Evolutionary conservation across 2,797 vertebrate genomes (phyloP).

Genomic region (Phoxinus dragarum): DNA sequence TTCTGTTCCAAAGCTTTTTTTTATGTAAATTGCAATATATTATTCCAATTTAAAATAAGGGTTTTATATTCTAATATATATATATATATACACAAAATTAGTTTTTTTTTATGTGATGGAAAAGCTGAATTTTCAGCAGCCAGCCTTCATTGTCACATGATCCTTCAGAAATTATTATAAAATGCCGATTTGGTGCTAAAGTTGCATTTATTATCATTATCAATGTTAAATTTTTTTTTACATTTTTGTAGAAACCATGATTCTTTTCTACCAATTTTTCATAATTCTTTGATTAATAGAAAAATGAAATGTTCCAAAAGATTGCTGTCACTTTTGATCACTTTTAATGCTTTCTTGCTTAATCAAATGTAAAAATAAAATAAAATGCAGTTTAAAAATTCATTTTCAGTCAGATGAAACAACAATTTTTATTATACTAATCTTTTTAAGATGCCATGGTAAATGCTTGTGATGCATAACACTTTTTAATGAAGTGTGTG

Average conservation of each 20-base stretch:
- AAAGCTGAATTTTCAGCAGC: neutral
- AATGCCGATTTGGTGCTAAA: neutral
- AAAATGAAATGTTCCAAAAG: too few species aligned
- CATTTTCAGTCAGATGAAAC: neutral
- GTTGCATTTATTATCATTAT: neutral
- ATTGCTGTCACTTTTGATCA: too few species aligned
- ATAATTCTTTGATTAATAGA: neutral
- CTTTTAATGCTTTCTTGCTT: too few species aligned
- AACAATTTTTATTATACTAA: neutral
- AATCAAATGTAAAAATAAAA: too few species aligned
- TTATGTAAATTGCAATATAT: neutral
- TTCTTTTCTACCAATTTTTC: neutral
- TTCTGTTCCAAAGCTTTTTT: neutral
- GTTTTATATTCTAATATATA: neutral
- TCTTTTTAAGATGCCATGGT: neutral
- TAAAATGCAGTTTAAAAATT: neutral
- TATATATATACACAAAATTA: neutral
- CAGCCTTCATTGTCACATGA: neutral
- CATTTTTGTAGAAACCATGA: neutral
- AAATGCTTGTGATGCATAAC: neutral
- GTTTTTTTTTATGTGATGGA: neutral
- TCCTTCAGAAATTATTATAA: neutral
- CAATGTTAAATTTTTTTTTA: neutral
- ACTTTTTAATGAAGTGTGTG: neutral
- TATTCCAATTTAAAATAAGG: neutral